A percentile compares a stretch with the other conserved stretches of the same genome.
phyloP scores from a whole-genome alignment of 2,113 vertebrate species.

The Calyptomena viridis region DNA sequence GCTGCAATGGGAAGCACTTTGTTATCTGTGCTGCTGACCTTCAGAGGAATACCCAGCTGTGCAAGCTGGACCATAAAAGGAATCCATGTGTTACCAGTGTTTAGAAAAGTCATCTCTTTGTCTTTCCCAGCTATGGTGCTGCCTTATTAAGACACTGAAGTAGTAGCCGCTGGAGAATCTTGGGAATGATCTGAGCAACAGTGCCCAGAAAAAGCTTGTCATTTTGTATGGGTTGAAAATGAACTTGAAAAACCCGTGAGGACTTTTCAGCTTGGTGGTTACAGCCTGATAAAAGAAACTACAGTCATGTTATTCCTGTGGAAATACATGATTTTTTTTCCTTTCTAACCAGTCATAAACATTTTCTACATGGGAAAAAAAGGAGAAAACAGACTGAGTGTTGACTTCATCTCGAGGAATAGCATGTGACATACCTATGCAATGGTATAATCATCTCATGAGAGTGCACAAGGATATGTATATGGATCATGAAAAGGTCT shows the following conservation, averaged over 20 bases:
- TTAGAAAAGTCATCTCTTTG: conserved; percentile 46
- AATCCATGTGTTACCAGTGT: conserved; percentile 14
- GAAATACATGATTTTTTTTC: not conserved
- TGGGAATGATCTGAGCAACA: conserved; percentile 9
- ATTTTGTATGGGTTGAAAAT: not conserved
- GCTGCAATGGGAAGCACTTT: conserved; percentile 6
- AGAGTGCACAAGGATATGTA: not conserved
- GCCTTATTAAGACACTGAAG: conserved; percentile 57
- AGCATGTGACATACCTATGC: not conserved
- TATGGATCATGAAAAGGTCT: not conserved
- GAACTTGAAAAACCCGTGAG: not conserved
- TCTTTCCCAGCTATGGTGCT: not conserved
- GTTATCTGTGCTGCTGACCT: not conserved
- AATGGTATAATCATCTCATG: not conserved
- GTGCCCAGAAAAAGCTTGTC: not conserved
- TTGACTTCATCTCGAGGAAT: not conserved
- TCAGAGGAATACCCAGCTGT: conserved; percentile 62
- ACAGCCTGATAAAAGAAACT: not conserved
- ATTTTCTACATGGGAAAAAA: not conserved
- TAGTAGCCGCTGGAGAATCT: conserved; percentile 30
- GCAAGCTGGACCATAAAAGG: conserved; percentile 54
- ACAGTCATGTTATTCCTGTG: not conserved
- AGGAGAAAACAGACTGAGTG: not conserved
- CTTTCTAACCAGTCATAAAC: not conserved
- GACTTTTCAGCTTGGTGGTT: not conserved